phyloP scores from a whole-genome alignment of 2,888 invertebrate species.

The Eurois occulta region DNA sequence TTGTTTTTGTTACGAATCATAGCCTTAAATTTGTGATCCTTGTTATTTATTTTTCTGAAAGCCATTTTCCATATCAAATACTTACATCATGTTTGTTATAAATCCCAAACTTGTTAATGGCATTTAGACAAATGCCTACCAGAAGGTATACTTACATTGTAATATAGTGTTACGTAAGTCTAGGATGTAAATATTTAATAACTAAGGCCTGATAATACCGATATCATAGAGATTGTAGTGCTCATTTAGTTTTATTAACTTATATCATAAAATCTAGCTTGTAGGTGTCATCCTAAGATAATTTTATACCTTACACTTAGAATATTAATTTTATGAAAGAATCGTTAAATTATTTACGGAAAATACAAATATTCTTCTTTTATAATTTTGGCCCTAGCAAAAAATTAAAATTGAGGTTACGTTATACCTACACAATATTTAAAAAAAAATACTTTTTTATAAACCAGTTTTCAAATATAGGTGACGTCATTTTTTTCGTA shows the following conservation, averaged over 20 bases:
- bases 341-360: neutral
- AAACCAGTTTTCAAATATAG: neutral
- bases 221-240: slow-evolving; percentile 68
- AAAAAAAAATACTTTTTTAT: neutral
- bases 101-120: slow-evolving; percentile 59
- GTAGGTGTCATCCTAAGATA: slow-evolving; percentile 60
- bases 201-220: slow-evolving; percentile 60
- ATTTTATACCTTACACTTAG: slow-evolving; percentile 57
- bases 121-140: slow-evolving; percentile 63
- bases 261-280: slow-evolving; percentile 58
- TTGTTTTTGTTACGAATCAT: slow-evolving; percentile 31
- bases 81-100: slow-evolving; percentile 46
- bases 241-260: slow-evolving; percentile 68
- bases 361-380: neutral
- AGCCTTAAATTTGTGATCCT: slow-evolving; percentile 40
- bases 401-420: neutral
- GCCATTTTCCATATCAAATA: slow-evolving; percentile 49
- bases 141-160: slow-evolving; percentile 48
- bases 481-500: neutral
- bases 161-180: slow-evolving; percentile 56
- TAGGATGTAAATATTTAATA: slow-evolving; percentile 53
- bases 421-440: neutral
- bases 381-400: neutral
- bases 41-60: slow-evolving; percentile 50
- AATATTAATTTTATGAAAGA: slow-evolving; percentile 31